These are phyloP conservation scores for Sylvilagus bachmani DNA, from an alignment of 2,113 vertebrate species.

Conservation along the genomic window DNA sequence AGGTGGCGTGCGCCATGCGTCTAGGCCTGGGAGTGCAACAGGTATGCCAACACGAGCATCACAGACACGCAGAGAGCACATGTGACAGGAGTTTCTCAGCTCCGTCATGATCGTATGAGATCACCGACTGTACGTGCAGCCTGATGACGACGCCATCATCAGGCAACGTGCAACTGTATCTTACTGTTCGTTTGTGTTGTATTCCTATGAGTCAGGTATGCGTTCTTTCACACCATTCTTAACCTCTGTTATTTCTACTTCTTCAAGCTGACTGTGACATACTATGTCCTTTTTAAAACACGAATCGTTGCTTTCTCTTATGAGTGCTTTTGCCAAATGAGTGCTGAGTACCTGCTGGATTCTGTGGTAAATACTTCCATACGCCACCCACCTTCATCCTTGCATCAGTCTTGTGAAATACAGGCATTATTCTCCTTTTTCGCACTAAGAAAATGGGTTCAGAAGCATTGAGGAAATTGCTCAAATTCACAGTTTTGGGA, in stretches of 20 bases:
- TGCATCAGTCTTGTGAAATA: neutral
- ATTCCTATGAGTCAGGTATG: neutral
- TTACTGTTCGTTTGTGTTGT: neutral
- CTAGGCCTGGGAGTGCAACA: too few relatives aligned
- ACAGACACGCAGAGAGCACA: too few relatives aligned
- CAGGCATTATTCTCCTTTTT: slow-evolving; percentile 8
- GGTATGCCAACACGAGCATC: too few relatives aligned
- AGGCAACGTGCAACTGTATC: neutral
- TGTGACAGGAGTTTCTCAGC: too few relatives aligned
- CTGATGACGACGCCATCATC: too few relatives aligned
- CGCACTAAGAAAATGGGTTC: neutral
- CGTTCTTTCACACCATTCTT: slow-evolving; percentile 3
- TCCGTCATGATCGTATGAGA: too few relatives aligned
- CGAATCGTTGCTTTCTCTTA: neutral
- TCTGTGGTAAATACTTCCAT: neutral
- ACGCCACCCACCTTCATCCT: neutral
- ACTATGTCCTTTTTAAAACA: neutral
- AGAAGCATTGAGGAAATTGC: neutral
- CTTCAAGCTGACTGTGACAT: neutral
- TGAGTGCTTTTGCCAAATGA: neutral
- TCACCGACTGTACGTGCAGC: too few relatives aligned
- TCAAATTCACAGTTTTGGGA: neutral
- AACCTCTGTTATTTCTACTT: neutral
- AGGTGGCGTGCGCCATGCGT: too few relatives aligned
- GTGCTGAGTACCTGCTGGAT: neutral